Evolutionary conservation across 2,113 vertebrate species (phyloP), one percentile per base, ranked within the genome.

Genomic region (Pristiophorus japonicus): DNA sequence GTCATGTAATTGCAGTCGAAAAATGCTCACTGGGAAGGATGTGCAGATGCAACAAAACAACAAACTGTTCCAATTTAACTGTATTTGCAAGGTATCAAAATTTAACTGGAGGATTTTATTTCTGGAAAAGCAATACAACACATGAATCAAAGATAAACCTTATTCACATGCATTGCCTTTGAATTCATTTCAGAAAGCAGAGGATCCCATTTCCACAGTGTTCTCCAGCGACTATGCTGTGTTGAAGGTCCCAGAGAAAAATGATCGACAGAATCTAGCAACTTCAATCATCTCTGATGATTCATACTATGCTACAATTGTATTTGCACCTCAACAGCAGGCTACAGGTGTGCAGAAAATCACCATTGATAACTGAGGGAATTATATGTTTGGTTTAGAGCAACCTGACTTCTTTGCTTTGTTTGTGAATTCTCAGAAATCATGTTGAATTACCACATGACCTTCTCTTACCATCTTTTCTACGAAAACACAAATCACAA

Each of bases 251-350:
- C 93, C 93, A 3, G 65, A 22, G 20, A 30, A 70, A 70, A 94
- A 34, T 51, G 14, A 34, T 51, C 65, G 42, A 7, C 65, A 94
- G 65, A 70, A 51, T 51, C 93, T 70, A 67, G 63, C 93, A 34
- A 30, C 66, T 30, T 94, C 93, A 47, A 16, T 94, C 42, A 4
- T 42, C 4, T 94, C 63, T 34, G 93, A 94, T 73, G 93, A 94
- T 51, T 67, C 93, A 34, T 94, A 30, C 65, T 94, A 94, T 47
- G 93, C 93, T 70, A 94, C 93, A 47, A 67, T 94, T 30, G 66
- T 94, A 47, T 94, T 94, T 70, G 65, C 93, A 24, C 93, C 66
- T 94, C 38, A 94, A 70, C 8, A 51, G 27, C 93, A 94, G 47
- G 66, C 65, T 47, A 63, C 65, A 6, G 27, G 66, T 70, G 65